Evolutionary conservation across 2,888 invertebrate genomes (phyloP), one percentile per base, ranked within the genome.

Genomic region (Chrysolina haemoptera): DNA sequence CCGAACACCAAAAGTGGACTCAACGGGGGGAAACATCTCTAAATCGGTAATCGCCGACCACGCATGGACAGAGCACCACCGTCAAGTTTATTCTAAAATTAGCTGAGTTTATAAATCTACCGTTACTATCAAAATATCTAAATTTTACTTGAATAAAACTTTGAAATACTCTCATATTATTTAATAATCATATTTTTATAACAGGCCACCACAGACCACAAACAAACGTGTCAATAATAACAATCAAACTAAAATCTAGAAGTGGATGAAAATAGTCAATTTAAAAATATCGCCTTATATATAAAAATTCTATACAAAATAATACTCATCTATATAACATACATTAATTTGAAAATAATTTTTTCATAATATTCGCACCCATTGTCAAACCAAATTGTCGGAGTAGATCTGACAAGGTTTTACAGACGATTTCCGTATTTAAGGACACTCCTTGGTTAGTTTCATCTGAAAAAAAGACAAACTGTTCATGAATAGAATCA

Each of bases 361-460:
- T 82, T 76, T 85, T 85, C 70, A 87, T 80, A 66, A 85, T 74
- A 77, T 82, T 85, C 20, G 85, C 84, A 59, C 85, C 86, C 70
- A 84, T 82, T n/a, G 75, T 82, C 59, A 87, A 81, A 71, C 86
- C 86, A 78, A 86, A 87, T 75, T 85, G 84, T 74, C 82, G 83
- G 46, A 87, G 79, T 63, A 88, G 77, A 74, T 86, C 86, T 4
- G 82, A 78, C 62, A 88, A 78, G 43, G 83, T 83, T 71, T 83
- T 85, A 76, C 85, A 87, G 27, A 88, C 81, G 35, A 81, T 80
- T 78, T 87, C 86, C 12, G 85, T 86, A 74, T 86, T 86, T 73
- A 86, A 78, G 35, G 84, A 79, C 71, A 80, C 75, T 76, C 81
- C 81, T 70, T 81, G 78, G 67, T 71, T 74, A 12, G 78, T 70